phyloP scores from a whole-genome alignment of 2,888 invertebrate genomes.

The Agriopis marginaria region DNA sequence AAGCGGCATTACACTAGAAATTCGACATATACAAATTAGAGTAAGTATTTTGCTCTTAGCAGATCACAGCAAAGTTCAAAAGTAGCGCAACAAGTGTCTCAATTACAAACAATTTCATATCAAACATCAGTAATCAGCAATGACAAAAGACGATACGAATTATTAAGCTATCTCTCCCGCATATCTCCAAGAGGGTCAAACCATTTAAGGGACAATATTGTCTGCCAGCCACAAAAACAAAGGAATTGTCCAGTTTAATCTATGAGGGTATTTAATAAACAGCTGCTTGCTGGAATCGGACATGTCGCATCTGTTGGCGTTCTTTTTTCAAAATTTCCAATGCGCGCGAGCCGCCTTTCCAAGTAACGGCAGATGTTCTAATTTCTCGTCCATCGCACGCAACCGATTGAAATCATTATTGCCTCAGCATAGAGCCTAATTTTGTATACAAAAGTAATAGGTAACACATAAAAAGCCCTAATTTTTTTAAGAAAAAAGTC shows the following conservation, averaged over 20 bases:
- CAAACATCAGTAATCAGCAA: constrained; percentile 52
- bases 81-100: constrained; percentile 48
- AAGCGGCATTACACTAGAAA: too few species aligned
- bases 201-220: constrained; percentile 78
- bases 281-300: constrained; percentile 83
- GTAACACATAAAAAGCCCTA: constrained; percentile 42
- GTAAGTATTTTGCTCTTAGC: neutral
- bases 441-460: constrained; percentile 9
- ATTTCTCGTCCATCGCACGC: constrained; percentile 34
- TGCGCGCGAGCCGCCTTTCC: constrained; percentile 76
- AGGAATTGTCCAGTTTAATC: constrained; percentile 77
- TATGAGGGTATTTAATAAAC: constrained; percentile 83
- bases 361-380: constrained; percentile 79
- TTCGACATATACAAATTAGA: too few species aligned
- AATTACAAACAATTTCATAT: constrained; percentile 55
- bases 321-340: constrained; percentile 81
- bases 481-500: constrained; percentile 59
- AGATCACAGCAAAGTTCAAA: neutral
- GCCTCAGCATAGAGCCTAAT: constrained; percentile 23
- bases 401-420: constrained; percentile 40
- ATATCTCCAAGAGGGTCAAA: constrained; percentile 73
- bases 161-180: constrained; percentile 75
- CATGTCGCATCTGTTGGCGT: constrained; percentile 82
- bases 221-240: constrained; percentile 76
- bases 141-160: constrained; percentile 67